Percentiles rank a stretch among this genome's conserved stretches.
These are phyloP conservation scores for Nomada flava DNA, from an alignment of 2,888 invertebrate species.

Conservation along the genomic window DNA sequence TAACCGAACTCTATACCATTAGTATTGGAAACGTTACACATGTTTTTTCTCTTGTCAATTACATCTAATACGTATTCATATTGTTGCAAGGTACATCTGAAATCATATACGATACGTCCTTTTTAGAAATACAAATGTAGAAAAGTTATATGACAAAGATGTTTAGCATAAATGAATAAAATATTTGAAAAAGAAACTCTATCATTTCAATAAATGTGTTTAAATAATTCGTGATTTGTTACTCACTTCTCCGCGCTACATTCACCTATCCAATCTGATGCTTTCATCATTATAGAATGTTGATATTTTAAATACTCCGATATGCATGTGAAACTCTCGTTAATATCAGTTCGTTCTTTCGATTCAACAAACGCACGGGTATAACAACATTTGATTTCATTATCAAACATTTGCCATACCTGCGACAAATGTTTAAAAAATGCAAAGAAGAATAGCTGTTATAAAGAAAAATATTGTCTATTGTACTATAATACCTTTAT, in stretches of 20 bases:
- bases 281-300: conserved; percentile 73
- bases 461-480: too few species aligned
- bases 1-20: conserved; percentile 8
- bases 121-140: conserved; percentile 34
- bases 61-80: conserved; percentile 66
- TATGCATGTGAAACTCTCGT: conserved; percentile 88
- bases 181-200: conserved; percentile 30
- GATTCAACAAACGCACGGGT: conserved; percentile 86
- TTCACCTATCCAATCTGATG: conserved; percentile 78
- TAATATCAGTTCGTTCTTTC: conserved; percentile 88
- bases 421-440: conserved; percentile 69
- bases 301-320: conserved; percentile 84
- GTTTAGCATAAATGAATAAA: conserved; percentile 39
- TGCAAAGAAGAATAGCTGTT: too few species aligned
- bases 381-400: conserved; percentile 89
- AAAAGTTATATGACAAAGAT: conserved; percentile 39
- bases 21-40: conserved; percentile 40
- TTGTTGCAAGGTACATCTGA: conserved; percentile 68
- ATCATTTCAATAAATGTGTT: conserved; percentile 55
- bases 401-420: conserved; percentile 91
- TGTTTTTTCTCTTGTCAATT: conserved; percentile 59
- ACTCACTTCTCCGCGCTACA: conserved; percentile 70
- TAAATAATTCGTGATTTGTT: conserved; percentile 41
- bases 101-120: conserved; percentile 54
- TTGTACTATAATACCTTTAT: conserved; percentile 64